Conservation (phyloP, 2,888 invertebrate genomes). For the Trypoxylon attenuatum region DNA sequence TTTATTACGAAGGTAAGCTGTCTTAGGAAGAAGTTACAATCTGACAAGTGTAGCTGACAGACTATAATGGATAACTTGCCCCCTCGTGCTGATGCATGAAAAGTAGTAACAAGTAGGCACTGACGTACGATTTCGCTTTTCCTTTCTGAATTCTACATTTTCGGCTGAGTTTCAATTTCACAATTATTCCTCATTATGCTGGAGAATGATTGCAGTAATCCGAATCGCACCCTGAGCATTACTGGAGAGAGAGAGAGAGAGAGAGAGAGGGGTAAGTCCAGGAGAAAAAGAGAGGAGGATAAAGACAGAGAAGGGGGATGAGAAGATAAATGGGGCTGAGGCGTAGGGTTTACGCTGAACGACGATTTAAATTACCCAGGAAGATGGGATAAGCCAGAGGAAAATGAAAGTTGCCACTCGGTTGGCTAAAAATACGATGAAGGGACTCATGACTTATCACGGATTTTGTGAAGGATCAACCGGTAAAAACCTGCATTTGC, state of each 20-base stretch:
- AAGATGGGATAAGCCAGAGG: conserved; percentile 2
- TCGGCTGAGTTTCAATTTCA: conserved; percentile 35
- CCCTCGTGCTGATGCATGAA: too few relatives aligned
- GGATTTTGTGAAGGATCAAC: too few relatives aligned
- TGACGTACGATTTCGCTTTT: conserved; percentile 1
- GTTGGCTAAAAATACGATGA: not conserved
- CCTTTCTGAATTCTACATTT: conserved; percentile 25
- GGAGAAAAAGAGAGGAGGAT: not conserved
- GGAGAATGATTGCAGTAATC: conserved; percentile 44
- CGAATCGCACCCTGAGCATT: conserved; percentile 16
- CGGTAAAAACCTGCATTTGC: too few relatives aligned
- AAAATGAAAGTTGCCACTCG: not conserved
- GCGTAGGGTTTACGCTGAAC: not conserved
- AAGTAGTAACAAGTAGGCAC: too few relatives aligned
- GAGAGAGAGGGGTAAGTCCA: conserved; percentile 3
- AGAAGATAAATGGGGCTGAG: not conserved
- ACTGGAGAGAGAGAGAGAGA: conserved; percentile 5
- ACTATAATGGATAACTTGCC: too few relatives aligned
- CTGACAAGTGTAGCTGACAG: too few relatives aligned
- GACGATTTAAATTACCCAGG: conserved; percentile 12
- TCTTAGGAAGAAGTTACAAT: too few relatives aligned
- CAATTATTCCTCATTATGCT: conserved; percentile 46
- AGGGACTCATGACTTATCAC: not conserved
- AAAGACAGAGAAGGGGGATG: not conserved
- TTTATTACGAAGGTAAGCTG: too few relatives aligned